Base-by-base conservation (phyloP, 2,113 vertebrate species). In the Megaptera novaeangliae region DNA sequence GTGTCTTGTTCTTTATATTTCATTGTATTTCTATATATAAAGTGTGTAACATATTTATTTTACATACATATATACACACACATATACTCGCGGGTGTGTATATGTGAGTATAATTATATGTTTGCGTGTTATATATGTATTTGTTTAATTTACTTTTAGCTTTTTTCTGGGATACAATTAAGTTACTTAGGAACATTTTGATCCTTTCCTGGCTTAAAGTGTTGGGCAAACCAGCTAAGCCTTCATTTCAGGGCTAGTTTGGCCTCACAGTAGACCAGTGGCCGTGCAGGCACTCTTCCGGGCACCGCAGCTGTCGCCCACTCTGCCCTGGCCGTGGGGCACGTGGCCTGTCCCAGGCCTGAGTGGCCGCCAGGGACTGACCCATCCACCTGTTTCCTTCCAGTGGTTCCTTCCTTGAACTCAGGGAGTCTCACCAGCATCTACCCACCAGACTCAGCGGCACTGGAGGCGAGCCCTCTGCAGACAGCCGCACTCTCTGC, bases 171-270 rank as follows among this genome's bases (percentile, higher is more conserved):
- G 36, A 36, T 66, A 88, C 52, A 92, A 15, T 14, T 23, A 72
- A 44, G 49, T 77, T 88, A 66, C 69, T 52, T 91, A 63, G 64
- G 89, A 68, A 81, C 39, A 90, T 27, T 80, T 66, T 55, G 36
- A 31, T 81, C 27, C 55, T 94, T 91, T 69, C 59, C 10, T 49
- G 49, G 44, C 29, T 85, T 69, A 64, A 82, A 34, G 34, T 52
- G 55, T 29, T 72, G 69, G 52, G 18, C 49, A 85, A 72, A 41
- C 12, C 18, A 93, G 18, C 23, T 71, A 17, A 71, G 44, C 10
- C 25, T 90, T 80, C 25, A 36, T 15, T 27, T 80, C 20, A 59
- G 25, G 31, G 18, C 29, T 36, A 8, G 27, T 49, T 0, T 83
- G 44, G 68, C 52, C n/a, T 21, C 8, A 18, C 34, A 18, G 29